Conservation (phyloP, 1,140 invertebrate species). For the Achroia grisella region DNA sequence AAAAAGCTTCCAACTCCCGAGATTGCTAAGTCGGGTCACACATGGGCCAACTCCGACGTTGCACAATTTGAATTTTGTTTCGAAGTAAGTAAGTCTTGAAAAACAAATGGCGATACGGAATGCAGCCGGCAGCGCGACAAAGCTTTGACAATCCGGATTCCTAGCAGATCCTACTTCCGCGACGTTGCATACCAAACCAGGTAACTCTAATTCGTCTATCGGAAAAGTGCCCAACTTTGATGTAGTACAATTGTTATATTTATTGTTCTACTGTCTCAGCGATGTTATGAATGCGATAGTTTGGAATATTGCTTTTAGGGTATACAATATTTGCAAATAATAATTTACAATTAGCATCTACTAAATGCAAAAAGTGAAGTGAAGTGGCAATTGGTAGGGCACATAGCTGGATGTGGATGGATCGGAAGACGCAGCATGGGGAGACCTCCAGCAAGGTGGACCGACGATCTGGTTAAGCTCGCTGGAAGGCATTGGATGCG, state of each 20-base stretch:
- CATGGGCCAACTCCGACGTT: slow-evolving; percentile 12
- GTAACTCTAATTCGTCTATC: slow-evolving; percentile 34
- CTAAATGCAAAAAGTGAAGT: no score
- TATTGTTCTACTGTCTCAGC: slow-evolving; percentile 4
- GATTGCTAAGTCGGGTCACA: slow-evolving; percentile 13
- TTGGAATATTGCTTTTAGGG: no score
- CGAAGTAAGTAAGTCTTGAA: slow-evolving; percentile 35
- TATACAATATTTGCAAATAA: no score
- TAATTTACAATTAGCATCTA: no score
- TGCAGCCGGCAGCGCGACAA: slow-evolving; percentile 32
- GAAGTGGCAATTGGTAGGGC: no score
- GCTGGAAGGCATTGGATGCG: no score
- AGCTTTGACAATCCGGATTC: slow-evolving; percentile 43
- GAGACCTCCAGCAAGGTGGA: no score
- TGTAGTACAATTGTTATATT: no score
- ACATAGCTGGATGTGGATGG: no score
- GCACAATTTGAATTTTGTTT: slow-evolving; percentile 28
- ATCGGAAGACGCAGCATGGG: no score
- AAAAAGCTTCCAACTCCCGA: slow-evolving; percentile 12
- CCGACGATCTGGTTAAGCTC: no score
- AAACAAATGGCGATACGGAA: slow-evolving; percentile 45
- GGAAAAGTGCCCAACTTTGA: slow-evolving; percentile 14
- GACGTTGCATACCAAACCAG: slow-evolving; percentile 31
- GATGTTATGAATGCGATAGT: background rate
- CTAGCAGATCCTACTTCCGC: slow-evolving; percentile 7